Base-by-base conservation (phyloP, 1,140 invertebrate genomes). In the Lepidurus couesii region DNA sequence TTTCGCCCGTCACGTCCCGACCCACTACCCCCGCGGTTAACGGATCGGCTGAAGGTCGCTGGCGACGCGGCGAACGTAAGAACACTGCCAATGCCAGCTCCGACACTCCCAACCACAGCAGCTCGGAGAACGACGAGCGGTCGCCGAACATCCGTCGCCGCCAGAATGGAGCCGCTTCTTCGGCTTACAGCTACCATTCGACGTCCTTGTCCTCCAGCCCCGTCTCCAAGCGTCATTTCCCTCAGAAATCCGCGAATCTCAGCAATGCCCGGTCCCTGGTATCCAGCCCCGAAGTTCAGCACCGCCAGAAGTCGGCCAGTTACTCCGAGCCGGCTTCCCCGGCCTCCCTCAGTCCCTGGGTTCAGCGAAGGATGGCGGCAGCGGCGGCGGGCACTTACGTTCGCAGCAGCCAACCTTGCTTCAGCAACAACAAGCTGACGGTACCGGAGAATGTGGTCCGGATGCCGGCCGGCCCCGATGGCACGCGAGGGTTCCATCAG, bases 391-490 rank as follows among this genome's bases (percentile, higher is more conserved):
- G 78, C 65, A 80, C 81, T 78, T 83, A 86, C 45, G 85, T 87
- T 6, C 83, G 85, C 84, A 11, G 78, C 79, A 13, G 24, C 6
- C 79, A 1, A 73, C 75, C 13, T 74, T 79, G 74, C 45, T 79
- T 21, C 75, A 80, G 53, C 44, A 43, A 77, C 34, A 47, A 77
- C 80, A 16, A 73, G 47, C 79, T 77, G 24, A 83, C 85, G 76
- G 82, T 87, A 24, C 87, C 87, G 21, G 91, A 91, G 75, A 91
- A 91, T 80, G 88, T 93, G 16, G 87, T 93, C n/a, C 88, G 94
- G 45, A 87, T 92, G 84, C 94, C 94, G 0, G 88, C 90, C 78
- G 94, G 93, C 8, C 94, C 94, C 5, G 93, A 95, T 85, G 93
- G 93, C 34, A 92, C 92, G 42, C 88, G 89, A 75, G 94, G 94